Conservation (phyloP, 2,113 vertebrate genomes). For the Empidonax alnorum region DNA sequence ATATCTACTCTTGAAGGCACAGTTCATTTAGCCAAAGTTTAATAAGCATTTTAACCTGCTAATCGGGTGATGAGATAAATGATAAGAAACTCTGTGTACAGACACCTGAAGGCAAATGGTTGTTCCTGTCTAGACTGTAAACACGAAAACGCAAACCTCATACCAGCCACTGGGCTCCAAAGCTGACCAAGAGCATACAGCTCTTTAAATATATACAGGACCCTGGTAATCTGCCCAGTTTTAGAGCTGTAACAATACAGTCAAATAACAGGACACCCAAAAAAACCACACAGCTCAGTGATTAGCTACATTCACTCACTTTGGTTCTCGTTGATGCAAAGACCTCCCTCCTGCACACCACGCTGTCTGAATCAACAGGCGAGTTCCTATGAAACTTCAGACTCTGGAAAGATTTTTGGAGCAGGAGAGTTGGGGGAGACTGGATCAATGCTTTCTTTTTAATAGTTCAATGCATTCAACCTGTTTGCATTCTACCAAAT, state of each 20-base stretch:
- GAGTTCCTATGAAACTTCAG: not conserved
- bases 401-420: not conserved
- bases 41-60: not conserved
- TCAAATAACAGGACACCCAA: not conserved
- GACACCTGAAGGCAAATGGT: not conserved
- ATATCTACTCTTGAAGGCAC: not conserved
- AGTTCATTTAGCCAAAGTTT: not conserved
- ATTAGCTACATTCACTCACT: not conserved
- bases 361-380: not conserved
- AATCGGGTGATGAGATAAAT: not conserved
- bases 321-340: not conserved
- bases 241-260: not conserved
- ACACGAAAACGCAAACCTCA: not conserved
- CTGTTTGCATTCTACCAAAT: not conserved
- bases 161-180: not conserved
- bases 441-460: not conserved
- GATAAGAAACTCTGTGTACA: not conserved
- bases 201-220: not conserved
- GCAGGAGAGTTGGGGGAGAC: rapidly evolving
- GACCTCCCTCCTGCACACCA: not conserved
- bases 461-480: not conserved
- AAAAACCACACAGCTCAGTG: not conserved
- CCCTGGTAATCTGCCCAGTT: not conserved
- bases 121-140: not conserved
- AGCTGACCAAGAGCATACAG: not conserved